Evolutionary conservation across 2,888 invertebrate species (phyloP).

Genomic region (Dioctria linearis): DNA sequence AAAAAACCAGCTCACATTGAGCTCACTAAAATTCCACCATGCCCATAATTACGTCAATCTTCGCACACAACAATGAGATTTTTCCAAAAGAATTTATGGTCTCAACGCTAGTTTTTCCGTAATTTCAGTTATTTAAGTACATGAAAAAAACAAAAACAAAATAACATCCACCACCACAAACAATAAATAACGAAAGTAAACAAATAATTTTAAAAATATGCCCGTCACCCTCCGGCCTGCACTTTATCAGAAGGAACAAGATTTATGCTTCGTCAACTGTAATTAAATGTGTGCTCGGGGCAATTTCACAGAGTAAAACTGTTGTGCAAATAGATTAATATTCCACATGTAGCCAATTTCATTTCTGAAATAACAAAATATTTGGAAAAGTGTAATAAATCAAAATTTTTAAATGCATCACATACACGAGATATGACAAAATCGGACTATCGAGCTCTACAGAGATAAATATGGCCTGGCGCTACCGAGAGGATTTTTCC

Average conservation of each 20-base stretch:
- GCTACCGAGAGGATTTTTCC: background rate
- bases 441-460: background rate
- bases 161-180: too few species aligned
- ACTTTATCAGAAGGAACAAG: background rate
- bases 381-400: constrained; percentile 14
- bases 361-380: constrained; percentile 4
- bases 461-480: background rate
- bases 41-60: too few species aligned
- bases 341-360: constrained; percentile 1
- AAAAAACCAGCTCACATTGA: too few species aligned
- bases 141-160: too few species aligned
- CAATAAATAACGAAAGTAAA: too few species aligned
- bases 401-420: background rate
- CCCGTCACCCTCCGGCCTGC: too few species aligned
- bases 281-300: constrained; percentile 4
- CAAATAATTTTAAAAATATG: too few species aligned
- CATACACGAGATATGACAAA: background rate
- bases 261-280: constrained; percentile 18
- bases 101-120: too few species aligned
- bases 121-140: too few species aligned
- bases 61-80: too few species aligned
- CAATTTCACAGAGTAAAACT: background rate
- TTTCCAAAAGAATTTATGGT: too few species aligned
- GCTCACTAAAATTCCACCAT: too few species aligned
- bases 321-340: background rate